Conservation (phyloP, 2,113 vertebrate genomes). For the Phalacrocorax brasilianus region DNA sequence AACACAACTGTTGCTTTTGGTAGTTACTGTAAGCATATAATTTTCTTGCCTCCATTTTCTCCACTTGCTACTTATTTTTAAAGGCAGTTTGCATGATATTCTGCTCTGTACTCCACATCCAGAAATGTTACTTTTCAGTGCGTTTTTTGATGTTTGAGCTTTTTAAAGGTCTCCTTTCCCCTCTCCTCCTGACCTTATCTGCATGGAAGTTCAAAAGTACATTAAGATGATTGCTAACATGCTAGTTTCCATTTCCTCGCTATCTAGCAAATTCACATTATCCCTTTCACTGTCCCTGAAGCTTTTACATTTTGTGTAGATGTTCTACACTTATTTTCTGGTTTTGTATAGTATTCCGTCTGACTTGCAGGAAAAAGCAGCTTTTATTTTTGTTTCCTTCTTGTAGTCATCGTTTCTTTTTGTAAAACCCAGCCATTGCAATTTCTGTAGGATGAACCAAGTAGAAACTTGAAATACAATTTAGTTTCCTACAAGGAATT, state of each 20-base stretch:
- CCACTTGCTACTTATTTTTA: neutral
- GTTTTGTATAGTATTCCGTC: neutral
- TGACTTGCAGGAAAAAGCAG: neutral
- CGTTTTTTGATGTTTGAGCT: neutral
- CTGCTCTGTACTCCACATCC: neutral
- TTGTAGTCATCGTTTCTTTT: neutral
- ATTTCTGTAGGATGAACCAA: neutral
- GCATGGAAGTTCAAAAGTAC: neutral
- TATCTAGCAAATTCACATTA: neutral
- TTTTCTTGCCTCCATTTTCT: neutral
- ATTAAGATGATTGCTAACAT: neutral
- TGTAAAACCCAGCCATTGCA: neutral
- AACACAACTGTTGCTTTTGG: neutral
- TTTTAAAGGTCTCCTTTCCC: conserved; percentile 7
- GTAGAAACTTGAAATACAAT: neutral
- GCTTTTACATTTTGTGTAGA: neutral
- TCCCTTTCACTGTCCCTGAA: neutral
- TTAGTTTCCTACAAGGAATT: neutral
- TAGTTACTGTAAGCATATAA: neutral
- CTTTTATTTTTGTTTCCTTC: neutral
- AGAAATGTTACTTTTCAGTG: neutral
- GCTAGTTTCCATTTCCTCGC: neutral
- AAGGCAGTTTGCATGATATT: neutral
- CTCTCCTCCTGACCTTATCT: neutral
- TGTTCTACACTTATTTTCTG: neutral